Evolutionary conservation across 2,797 vertebrate species (phyloP), one percentile per base, ranked within the genome.

Genomic region (Arremon aurantiirostris): DNA sequence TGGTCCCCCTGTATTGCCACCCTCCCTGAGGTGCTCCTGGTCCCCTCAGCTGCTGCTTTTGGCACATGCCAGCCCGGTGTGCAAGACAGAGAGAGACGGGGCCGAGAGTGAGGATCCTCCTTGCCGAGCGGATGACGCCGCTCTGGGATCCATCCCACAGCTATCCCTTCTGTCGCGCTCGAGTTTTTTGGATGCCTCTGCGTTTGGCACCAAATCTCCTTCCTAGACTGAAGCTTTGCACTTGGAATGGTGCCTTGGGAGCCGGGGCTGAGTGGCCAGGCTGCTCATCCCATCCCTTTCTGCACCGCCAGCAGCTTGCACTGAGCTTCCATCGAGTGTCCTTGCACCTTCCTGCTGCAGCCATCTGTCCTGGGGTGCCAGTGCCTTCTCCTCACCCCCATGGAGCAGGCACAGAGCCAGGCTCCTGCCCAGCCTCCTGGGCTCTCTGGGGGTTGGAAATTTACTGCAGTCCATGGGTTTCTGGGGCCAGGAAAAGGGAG

Each of bases 201-300:
- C 75, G 3, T 70, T 95, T 95, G 93, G 96, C 94, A 96, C 86
- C 78, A 18, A 20, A 69, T 64, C 89, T 85, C 95, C 96, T 89
- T 82, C 63, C 89, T 92, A 81, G 82, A 95, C 89, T 75, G 66
- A 81, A 86, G 61, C 93, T 94, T 52, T 78, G 55, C 91, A 61
- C 79, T 84, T 96, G 93, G 96, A 94, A 97, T 47, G 72, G 5
- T 86, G 94, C 90, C 94, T 63, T 41, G 6, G 27, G 87, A 95
- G 97, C 85, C 9, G 41, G 41, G 78, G 92, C 95, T 95, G 90
- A 92, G 96, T 90, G 94, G 91, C 97, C 94, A 86, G 95, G 94
- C 90, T 93, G 82, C 93, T 95, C 92, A 76, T 61, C 89, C 17
- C 0, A 34, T 79, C 63, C 39, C 73, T 42, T 42, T 86, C 73